Evolutionary conservation across 2,797 vertebrate genomes (phyloP).

Genomic region (Harpagifer antarcticus): DNA sequence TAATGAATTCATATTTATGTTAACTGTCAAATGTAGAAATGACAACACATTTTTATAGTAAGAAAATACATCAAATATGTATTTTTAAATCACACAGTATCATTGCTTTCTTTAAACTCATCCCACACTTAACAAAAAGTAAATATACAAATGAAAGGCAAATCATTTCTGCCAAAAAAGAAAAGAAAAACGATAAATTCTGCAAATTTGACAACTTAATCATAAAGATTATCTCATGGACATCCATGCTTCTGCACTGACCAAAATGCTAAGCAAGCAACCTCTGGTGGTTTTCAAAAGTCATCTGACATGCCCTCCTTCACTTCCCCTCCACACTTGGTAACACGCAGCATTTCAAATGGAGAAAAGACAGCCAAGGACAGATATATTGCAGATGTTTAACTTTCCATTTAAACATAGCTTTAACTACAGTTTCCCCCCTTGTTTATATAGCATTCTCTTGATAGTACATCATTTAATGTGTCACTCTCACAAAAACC

Average conservation of each 20-base stretch:
- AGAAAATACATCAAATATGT: not conserved
- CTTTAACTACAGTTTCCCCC: not conserved
- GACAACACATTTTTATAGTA: not conserved
- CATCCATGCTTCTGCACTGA: constrained; percentile 5
- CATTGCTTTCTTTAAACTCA: not conserved
- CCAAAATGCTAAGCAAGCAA: constrained; percentile 28
- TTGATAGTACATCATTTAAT: not conserved
- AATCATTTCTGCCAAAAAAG: not conserved
- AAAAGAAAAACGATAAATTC: not conserved
- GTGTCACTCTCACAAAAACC: constrained; percentile 5
- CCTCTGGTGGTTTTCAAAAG: not conserved
- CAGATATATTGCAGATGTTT: not conserved
- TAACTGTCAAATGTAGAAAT: not conserved
- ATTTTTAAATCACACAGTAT: constrained; percentile 8
- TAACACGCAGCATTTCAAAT: constrained; percentile 1
- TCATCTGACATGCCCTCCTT: constrained; percentile 16
- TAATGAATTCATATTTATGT: constrained; percentile 1
- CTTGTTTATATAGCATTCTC: not conserved
- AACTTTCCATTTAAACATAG: constrained; percentile 15
- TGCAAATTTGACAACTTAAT: constrained; percentile 9
- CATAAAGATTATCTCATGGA: not conserved
- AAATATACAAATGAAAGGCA: not conserved
- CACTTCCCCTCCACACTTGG: constrained; percentile 8
- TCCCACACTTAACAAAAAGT: constrained; percentile 3
- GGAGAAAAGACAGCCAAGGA: not conserved